A percentile compares a stretch with the other conserved stretches of the same genome.
phyloP scores from a whole-genome alignment of 2,888 invertebrate species.

The Polietes domitor region DNA sequence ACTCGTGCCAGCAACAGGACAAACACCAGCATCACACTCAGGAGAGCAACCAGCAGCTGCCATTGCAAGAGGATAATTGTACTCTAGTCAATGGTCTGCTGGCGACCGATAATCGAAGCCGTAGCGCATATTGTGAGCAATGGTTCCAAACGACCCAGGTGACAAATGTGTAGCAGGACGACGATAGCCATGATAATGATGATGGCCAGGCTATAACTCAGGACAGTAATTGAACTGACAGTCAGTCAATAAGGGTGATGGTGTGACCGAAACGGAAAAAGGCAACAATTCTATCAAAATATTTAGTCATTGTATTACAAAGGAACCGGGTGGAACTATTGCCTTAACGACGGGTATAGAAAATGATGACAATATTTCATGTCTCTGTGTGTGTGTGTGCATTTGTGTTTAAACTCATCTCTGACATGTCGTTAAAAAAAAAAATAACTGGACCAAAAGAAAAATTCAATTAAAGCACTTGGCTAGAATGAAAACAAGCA shows the following conservation, averaged over 20 bases:
- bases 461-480: too few species aligned
- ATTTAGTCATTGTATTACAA: background rate
- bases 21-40: conserved; percentile 29
- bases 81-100: conserved; percentile 52
- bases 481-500: too few species aligned
- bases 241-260: background rate
- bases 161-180: conserved; percentile 63
- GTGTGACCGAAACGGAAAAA: background rate
- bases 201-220: background rate
- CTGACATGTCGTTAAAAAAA: too few species aligned
- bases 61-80: conserved; percentile 58
- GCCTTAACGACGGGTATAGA: background rate
- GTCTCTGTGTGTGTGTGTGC: too few species aligned
- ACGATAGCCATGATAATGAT: conserved; percentile 2
- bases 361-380: background rate
- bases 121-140: conserved; percentile 53
- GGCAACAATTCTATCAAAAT: background rate
- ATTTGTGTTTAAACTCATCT: too few species aligned
- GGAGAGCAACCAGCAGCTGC: conserved; percentile 45
- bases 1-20: conserved; percentile 23
- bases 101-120: conserved; percentile 50
- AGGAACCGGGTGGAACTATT: background rate
- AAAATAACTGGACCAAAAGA: too few species aligned
- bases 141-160: conserved; percentile 64
- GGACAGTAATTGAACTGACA: background rate